Evolutionary conservation across 2,113 vertebrate genomes (phyloP).

Genomic region (Rhabdomys dilectus): DNA sequence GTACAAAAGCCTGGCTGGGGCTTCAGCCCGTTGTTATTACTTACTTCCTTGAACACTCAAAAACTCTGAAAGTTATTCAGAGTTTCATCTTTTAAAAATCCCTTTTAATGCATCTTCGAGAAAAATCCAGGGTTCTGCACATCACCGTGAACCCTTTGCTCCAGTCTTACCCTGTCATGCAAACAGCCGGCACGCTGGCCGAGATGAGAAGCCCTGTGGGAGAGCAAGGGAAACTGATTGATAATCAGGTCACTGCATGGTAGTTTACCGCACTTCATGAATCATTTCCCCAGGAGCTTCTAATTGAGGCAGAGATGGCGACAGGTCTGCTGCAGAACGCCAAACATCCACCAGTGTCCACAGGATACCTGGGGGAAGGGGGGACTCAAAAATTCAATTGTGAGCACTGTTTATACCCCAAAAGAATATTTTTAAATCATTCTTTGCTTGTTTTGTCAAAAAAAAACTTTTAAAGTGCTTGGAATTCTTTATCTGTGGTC

Average conservation of each 20-base stretch:
- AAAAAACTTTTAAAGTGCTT: constrained; percentile 85
- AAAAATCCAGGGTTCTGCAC: constrained; percentile 49
- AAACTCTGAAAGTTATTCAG: constrained; percentile 64
- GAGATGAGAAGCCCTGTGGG: constrained; percentile 49
- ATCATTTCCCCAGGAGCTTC: constrained; percentile 69
- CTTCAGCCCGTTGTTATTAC: constrained; percentile 63
- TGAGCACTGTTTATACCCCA: constrained; percentile 54
- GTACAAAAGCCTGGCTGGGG: constrained; percentile 71
- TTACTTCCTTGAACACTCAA: constrained; percentile 74
- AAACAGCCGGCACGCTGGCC: not conserved
- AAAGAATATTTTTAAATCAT: constrained; percentile 81
- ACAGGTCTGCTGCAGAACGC: constrained; percentile 54
- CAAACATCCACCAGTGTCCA: constrained; percentile 74
- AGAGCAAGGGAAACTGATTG: constrained; percentile 4
- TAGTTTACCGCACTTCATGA: constrained; percentile 68
- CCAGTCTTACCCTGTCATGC: constrained; percentile 35
- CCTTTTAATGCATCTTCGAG: constrained; percentile 55
- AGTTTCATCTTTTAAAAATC: not conserved
- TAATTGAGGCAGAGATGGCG: constrained; percentile 67
- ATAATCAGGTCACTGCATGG: not conserved
- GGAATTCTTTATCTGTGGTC: constrained; percentile 87
- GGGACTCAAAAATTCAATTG: constrained; percentile 59
- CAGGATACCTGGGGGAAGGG: constrained; percentile 70
- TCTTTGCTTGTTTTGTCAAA: constrained; percentile 84
- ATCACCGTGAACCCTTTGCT: constrained; percentile 53